Evolutionary conservation across 2,113 vertebrate genomes (phyloP).

Genomic region (Fukomys damarensis): DNA sequence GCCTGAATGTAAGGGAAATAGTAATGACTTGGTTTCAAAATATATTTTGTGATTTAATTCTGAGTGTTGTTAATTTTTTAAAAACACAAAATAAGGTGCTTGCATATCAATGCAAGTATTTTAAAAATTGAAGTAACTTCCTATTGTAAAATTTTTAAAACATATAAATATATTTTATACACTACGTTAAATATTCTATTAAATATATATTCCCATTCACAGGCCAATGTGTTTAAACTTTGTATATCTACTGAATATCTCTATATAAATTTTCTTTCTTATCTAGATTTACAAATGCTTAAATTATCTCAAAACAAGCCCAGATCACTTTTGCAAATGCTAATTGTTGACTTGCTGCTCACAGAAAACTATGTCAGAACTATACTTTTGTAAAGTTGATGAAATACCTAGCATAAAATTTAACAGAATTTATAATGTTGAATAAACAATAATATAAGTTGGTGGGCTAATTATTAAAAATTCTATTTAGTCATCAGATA

Average conservation of each 20-base stretch:
- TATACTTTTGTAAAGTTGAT: background rate
- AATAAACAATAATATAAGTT: background rate
- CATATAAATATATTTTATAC: background rate
- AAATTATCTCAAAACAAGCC: background rate
- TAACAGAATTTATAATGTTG: background rate
- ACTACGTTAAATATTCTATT: background rate
- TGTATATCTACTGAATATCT: background rate
- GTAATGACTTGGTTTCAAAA: background rate
- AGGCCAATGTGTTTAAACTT: background rate
- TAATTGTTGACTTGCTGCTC: background rate
- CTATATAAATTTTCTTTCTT: background rate
- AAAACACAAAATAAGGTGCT: background rate
- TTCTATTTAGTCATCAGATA: background rate
- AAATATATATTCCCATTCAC: background rate
- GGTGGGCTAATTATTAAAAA: background rate
- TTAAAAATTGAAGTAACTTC: background rate
- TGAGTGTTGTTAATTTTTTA: background rate
- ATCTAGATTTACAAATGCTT: background rate
- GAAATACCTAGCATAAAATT: background rate
- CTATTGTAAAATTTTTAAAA: background rate
- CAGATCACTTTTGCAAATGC: background rate
- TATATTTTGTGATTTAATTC: background rate
- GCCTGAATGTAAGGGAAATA: background rate
- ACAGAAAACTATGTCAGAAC: background rate
- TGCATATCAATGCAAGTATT: background rate